A percentile compares a stretch with the other conserved stretches of the same genome.
phyloP scores from a whole-genome alignment of 2,888 invertebrate species.

The Philereme transversata region DNA sequence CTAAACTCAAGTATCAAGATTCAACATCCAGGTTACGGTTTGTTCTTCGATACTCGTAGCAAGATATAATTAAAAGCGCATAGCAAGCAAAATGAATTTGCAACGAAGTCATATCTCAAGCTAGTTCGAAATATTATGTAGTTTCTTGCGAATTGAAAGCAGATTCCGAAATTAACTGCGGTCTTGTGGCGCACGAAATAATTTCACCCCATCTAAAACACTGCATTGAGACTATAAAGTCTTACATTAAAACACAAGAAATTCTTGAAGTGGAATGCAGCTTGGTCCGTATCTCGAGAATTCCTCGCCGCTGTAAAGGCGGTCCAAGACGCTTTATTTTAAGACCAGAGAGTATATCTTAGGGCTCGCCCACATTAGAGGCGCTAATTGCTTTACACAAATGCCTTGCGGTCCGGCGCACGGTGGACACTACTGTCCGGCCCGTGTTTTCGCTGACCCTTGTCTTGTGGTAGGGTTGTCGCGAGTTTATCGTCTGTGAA shows the following conservation, averaged over 20 bases:
- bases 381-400: constrained; percentile 78
- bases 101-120: constrained; percentile 14
- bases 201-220: constrained; percentile 39
- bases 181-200: constrained; percentile 28
- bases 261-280: constrained; percentile 61
- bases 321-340: constrained; percentile 41
- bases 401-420: constrained; percentile 59
- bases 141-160: constrained; percentile 13
- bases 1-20: constrained; percentile 27
- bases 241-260: constrained; percentile 67
- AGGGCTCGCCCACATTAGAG: constrained; percentile 65
- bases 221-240: constrained; percentile 60
- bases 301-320: constrained; percentile 53
- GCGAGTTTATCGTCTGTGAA: constrained; percentile 41
- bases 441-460: constrained; percentile 54
- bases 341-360: constrained; percentile 46
- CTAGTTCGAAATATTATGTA: constrained; percentile 13
- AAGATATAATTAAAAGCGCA: constrained; percentile 46
- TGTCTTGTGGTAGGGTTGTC: constrained; percentile 43
- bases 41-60: constrained; percentile 34
- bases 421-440: constrained; percentile 49
- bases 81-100: constrained; percentile 29
- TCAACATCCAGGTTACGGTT: constrained; percentile 11
- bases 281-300: constrained; percentile 57
- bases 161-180: constrained; percentile 22